Base-by-base conservation (phyloP, 2,797 vertebrate species). In the Sardinella longiceps region DNA sequence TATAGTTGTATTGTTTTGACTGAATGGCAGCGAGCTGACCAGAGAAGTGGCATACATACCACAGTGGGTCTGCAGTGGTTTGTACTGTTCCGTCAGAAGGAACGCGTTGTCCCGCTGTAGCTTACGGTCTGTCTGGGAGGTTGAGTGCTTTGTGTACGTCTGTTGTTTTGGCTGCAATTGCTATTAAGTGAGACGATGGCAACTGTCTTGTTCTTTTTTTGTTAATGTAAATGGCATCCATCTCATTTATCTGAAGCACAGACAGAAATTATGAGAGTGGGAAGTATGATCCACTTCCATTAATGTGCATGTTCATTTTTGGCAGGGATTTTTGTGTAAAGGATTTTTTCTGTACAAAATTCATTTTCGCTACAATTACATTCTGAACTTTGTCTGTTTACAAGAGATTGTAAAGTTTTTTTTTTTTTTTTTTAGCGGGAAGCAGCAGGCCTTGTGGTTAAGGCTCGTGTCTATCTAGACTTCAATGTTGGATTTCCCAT, bases 1-100 rank as follows among this genome's bases (percentile, higher is more conserved):
- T 77, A 39, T 23, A 77, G 70, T 28, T 18, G 82, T 83, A 30
- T 83, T 83, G 45, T 60, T 37, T 83, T 33, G 45, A 33, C 45
- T 51, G 0, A 46, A 50, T 83, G 10, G 7, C 28, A n/a, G 0
- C n/a, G n/a, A n/a, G n/a, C 51, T 77, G 37, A 39, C 39, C 33
- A 77, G 70, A 77, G 37, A 37, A 37, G 33, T 5, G 70, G 28
- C n/a, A n/a, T n/a, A 5, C 70, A 39, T 23, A 77, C 70, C 70
- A 77, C 70, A 39, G 70, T 23, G 37, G 23, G 70, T 77, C 15
- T 77, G 70, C 7, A 11, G 70, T 23, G 25, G 70, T 23, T 33
- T 77, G 70, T 23, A n/a, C 23, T 77, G 18, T 77, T 43, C 70
- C 63, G 37, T 18, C 18, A 33, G 63, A 70, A 37, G 63, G 28